phyloP scores from a whole-genome alignment of 53 echinoderm and acorn worm genomes.

The Zoroaster sp. region DNA sequence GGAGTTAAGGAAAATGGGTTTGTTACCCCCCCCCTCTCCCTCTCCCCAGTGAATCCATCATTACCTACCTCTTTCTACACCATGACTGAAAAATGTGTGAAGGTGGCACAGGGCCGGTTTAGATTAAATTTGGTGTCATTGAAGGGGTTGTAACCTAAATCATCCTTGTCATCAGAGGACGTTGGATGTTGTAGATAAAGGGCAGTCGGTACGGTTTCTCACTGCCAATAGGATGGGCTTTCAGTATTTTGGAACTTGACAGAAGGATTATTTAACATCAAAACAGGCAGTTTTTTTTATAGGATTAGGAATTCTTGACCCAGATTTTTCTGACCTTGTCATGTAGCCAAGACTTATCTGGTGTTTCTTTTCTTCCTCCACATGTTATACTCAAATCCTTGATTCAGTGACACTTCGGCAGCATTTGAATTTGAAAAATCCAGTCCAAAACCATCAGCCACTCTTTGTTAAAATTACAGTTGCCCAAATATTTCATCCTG shows the following conservation, averaged over 20 bases:
- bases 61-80: not conserved
- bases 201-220: not conserved
- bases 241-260: not conserved
- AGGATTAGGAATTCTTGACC: not conserved
- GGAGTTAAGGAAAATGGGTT: not conserved
- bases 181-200: slow-evolving; percentile 15
- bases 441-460: too few relatives aligned
- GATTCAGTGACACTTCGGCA: too few relatives aligned
- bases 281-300: not conserved
- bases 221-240: not conserved
- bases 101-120: not conserved
- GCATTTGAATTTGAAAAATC: too few relatives aligned
- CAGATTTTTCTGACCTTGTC: not conserved
- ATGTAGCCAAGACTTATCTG: too few relatives aligned
- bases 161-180: slow-evolving; percentile 34
- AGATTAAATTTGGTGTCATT: slow-evolving; percentile 33
- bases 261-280: not conserved
- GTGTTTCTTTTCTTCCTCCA: not conserved
- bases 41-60: not conserved
- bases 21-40: not conserved
- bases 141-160: not conserved
- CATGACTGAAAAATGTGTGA: not conserved
- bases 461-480: too few relatives aligned
- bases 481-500: too few relatives aligned
- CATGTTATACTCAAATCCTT: too few relatives aligned